These are phyloP conservation scores for Drosophila planitibia DNA, from an alignment of 2,888 invertebrate genomes.

Conservation along the genomic window DNA sequence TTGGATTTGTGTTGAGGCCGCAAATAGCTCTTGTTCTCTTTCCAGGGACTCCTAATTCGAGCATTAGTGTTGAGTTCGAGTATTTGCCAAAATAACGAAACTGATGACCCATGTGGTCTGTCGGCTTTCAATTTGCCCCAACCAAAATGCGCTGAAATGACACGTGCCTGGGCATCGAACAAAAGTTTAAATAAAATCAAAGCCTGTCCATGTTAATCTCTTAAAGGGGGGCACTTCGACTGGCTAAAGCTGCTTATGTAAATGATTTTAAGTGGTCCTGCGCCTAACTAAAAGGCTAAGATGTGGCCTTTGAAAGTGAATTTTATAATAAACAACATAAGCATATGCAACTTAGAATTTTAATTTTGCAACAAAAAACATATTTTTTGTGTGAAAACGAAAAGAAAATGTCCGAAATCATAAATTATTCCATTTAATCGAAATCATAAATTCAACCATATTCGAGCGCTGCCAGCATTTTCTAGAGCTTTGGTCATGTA, in stretches of 20 bases:
- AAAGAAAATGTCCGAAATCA: neutral
- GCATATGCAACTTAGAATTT: neutral
- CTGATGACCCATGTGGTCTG: constrained; percentile 77
- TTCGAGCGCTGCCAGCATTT: neutral
- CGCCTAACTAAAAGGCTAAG: constrained; percentile 13
- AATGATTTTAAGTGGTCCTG: constrained; percentile 61
- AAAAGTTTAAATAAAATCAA: constrained; percentile 18
- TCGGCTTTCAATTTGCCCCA: constrained; percentile 40
- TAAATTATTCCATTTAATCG: neutral
- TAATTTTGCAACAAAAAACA: neutral
- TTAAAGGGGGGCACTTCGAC: constrained; percentile 37
- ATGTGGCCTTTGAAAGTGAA: neutral
- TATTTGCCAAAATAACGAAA: constrained; percentile 44
- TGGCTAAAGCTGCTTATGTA: constrained; percentile 70
- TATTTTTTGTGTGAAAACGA: neutral
- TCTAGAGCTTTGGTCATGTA: neutral
- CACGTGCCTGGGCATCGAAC: constrained; percentile 38
- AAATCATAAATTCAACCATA: neutral
- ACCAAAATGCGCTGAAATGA: constrained; percentile 30
- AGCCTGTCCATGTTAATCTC: constrained; percentile 24
- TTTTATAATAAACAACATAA: neutral
- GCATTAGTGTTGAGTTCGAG: constrained; percentile 65
- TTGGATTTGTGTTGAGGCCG: constrained; percentile 63
- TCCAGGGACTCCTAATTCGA: constrained; percentile 35
- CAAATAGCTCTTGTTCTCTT: constrained; percentile 48